Evolutionary conservation across 2,888 invertebrate genomes (phyloP), one percentile per base, ranked within the genome.

Genomic region (Polydrusus cervinus): DNA sequence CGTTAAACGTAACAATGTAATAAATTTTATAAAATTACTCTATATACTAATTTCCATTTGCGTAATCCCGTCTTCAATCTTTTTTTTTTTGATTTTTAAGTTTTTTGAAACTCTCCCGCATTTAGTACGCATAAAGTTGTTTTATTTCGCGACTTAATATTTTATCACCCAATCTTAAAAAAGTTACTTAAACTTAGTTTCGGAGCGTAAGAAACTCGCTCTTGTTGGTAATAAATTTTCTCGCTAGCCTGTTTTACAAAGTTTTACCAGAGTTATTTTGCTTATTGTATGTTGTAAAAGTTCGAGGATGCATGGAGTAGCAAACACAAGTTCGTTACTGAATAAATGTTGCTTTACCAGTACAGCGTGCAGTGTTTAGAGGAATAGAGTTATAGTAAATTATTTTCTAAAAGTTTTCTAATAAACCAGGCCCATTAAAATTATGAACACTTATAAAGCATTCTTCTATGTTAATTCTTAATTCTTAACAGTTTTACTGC

Each of bases 231-330:
- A 73, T 73, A 73, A 67, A 73, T 73, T 73, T 66, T 38, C 60
- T 67, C 55, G 61, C 53, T 61, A 51, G 34, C 60, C n/a, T 72
- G 73, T 68, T 73, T 67, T 73, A 62, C 68, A 16, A 73, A 73
- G 67, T 73, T 68, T 73, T 73, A 68, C 62, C 20, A 53, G 62
- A 68, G 73, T 73, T 67, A 53, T 67, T 67, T 61, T 73, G 62
- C 67, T 73, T 73, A 73, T 53, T 67, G 61, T 60, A 43, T 43
- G 67, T 73, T 73, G 67, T 62, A 68, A 61, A 73, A 73, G 61
- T 73, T 68, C 55, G 61, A 16, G 51, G 38, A 68, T 68, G 62
- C 68, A 73, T 61, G 62, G 61, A 72, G 67, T 43, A 62, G 60
- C 68, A 73, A 73, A 47, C 55, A 55, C 16, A 38, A 70, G 51